These are phyloP conservation scores for Neodiprion fabricii DNA, from an alignment of 1,140 invertebrate species.

Conservation along the genomic window DNA sequence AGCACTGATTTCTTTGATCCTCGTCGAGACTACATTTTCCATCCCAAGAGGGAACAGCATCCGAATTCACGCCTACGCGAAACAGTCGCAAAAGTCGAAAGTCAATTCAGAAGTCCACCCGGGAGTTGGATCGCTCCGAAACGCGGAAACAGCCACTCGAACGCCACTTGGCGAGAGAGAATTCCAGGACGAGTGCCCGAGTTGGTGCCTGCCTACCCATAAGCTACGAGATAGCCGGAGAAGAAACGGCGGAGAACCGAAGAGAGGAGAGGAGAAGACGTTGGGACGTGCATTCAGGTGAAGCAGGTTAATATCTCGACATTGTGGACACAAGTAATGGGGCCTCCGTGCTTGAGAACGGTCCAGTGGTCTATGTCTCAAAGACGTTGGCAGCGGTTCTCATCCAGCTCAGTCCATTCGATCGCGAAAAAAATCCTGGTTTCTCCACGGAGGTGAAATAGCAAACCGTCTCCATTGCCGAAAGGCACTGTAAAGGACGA, in stretches of 20 bases:
- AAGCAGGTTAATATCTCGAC: slow-evolving; percentile 58
- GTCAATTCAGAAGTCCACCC: background rate
- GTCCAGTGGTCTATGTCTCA: slow-evolving; percentile 42
- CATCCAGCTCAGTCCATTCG: background rate
- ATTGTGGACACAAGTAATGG: slow-evolving; percentile 59
- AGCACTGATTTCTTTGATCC: too few species aligned
- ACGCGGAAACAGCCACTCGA: background rate
- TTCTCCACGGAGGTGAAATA: too few species aligned
- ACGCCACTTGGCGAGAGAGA: slow-evolving; percentile 48
- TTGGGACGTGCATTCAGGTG: slow-evolving; percentile 46
- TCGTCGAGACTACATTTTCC: too few species aligned
- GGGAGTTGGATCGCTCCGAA: slow-evolving; percentile 14
- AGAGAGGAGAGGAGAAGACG: slow-evolving; percentile 46
- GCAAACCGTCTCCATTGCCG: too few species aligned
- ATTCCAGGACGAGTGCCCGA: slow-evolving; percentile 56
- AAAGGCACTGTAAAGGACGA: too few species aligned
- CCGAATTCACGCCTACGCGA: too few species aligned
- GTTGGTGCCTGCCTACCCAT: slow-evolving; percentile 23
- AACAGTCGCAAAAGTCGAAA: too few species aligned
- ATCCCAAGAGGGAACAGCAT: too few species aligned
- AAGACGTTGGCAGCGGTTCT: slow-evolving; percentile 13
- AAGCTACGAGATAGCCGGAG: slow-evolving; percentile 21
- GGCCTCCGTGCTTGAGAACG: slow-evolving; percentile 42
- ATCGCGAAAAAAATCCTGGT: too few species aligned
- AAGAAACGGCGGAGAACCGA: slow-evolving; percentile 35